Evolutionary conservation across 1,140 invertebrate species (phyloP), one percentile per base, ranked within the genome.

Genomic region (Ceratina australensis): DNA sequence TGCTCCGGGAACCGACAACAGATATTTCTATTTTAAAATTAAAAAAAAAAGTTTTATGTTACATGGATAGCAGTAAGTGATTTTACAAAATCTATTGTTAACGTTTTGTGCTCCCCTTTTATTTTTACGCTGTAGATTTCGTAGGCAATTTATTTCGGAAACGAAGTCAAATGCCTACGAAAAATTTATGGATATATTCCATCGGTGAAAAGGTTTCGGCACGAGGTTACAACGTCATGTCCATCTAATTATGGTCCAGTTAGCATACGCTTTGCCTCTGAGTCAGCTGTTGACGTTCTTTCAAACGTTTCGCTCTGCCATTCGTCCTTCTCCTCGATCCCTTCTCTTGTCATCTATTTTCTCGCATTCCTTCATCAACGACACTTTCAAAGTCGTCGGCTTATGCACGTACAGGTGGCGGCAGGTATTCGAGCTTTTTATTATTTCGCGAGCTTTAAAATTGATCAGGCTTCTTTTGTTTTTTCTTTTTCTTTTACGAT

Each of bases 221-320:
- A 49, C 72, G 61, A 66, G 52, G 33, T 49, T 47, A n/a, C 28
- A 65, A 68, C 81, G 73, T 81, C 73, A 76, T 54, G 47, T n/a
- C 22, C 56, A 65, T 72, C 81, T 81, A 82, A 82, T 82, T 82
- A 81, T 68, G 72, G 78, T 71, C 16, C 56, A 72, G 71, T 82
- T 54, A 66, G 69, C 16, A n/a, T 59, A 59, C 47, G 50, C 15
- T 57, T 16, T n/a, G 67, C 54, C 3, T 59, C 60, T 52, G 52
- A 73, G 47, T 42, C 56, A 76, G 74, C 74, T 68, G 74, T 69
- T 76, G 54, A 69, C 74, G 74, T 60, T 76, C 64, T 28, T 68
- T 60, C 42, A 52, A 76, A 68, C 57, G 72, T 28, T 75, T 75
- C 10, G 64, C 56, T 26, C 10, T 20, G 13, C 15, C 20, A 2